Evolutionary conservation across 2,797 vertebrate genomes (phyloP).

Genomic region (Lepus townsendii): DNA sequence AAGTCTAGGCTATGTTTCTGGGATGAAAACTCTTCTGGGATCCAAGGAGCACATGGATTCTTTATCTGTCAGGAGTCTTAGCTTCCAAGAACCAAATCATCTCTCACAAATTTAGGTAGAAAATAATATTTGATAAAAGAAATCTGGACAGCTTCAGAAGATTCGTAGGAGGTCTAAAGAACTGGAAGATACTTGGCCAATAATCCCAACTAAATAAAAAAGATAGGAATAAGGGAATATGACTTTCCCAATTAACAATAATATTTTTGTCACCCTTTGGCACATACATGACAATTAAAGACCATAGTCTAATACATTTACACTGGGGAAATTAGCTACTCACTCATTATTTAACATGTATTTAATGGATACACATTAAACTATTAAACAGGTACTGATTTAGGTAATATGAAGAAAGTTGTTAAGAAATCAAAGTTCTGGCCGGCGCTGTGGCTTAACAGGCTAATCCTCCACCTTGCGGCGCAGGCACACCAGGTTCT

Average conservation of each 20-base stretch:
- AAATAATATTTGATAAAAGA: constrained; percentile 39
- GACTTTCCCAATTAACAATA: background rate
- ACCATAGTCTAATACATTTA: background rate
- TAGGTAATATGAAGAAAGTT: background rate
- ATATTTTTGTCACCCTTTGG: background rate
- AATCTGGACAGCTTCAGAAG: background rate
- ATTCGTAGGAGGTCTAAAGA: background rate
- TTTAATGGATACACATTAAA: background rate
- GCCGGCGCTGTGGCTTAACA: too few relatives aligned
- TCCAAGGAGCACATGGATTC: background rate
- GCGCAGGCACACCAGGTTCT: too few relatives aligned
- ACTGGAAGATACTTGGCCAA: background rate
- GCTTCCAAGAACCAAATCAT: constrained; percentile 35
- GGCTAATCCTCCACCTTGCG: too few relatives aligned
- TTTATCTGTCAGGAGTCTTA: background rate
- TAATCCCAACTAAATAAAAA: background rate
- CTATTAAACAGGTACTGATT: background rate
- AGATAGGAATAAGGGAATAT: background rate
- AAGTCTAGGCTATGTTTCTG: background rate
- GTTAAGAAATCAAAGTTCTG: background rate
- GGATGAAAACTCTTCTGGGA: background rate
- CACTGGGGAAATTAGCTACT: background rate
- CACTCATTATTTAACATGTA: background rate
- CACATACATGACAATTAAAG: background rate
- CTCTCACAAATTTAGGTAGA: constrained; percentile 51